Conservation (phyloP, 2,113 vertebrate species). For the Arothron firmamentum region DNA sequence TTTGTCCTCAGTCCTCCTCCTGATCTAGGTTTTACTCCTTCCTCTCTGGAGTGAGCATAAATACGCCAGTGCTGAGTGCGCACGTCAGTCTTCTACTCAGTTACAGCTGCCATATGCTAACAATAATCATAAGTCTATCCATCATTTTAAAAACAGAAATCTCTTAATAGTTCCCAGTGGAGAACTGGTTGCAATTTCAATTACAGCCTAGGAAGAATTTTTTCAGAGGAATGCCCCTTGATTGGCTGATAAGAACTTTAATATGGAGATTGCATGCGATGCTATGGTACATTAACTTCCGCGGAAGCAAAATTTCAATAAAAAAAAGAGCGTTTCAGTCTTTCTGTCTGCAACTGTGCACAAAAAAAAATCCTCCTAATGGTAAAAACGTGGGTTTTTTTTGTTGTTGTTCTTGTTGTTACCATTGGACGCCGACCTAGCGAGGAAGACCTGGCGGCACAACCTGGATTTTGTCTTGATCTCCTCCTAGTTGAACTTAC, state of each 20-base stretch:
- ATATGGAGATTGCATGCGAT: conserved; percentile 35
- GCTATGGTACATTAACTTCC: conserved; percentile 42
- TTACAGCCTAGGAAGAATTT: conserved; percentile 39
- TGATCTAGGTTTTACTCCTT: conserved; percentile 18
- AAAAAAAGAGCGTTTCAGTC: conserved; percentile 20
- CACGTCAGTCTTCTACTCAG: conserved; percentile 14
- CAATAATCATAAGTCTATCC: conserved; percentile 49
- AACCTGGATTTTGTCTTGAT: no score
- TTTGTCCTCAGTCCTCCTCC: not conserved
- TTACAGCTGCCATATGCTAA: conserved; percentile 52
- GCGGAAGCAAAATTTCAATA: conserved; percentile 38
- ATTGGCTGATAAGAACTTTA: conserved; percentile 43
- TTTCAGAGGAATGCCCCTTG: conserved; percentile 44
- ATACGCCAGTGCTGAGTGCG: conserved; percentile 4
- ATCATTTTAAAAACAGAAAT: conserved; percentile 45
- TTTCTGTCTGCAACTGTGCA: not conserved
- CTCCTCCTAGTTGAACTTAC: no score
- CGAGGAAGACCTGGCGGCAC: no score
- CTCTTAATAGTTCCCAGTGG: conserved; percentile 58
- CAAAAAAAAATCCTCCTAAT: no score
- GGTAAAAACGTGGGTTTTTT: no score
- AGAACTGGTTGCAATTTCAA: conserved; percentile 58
- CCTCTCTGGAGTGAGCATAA: conserved; percentile 11
- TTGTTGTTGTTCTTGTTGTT: no score
- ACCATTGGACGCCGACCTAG: no score